Conservation (phyloP, 2,113 vertebrate species). For the Alexandromys fortis region DNA sequence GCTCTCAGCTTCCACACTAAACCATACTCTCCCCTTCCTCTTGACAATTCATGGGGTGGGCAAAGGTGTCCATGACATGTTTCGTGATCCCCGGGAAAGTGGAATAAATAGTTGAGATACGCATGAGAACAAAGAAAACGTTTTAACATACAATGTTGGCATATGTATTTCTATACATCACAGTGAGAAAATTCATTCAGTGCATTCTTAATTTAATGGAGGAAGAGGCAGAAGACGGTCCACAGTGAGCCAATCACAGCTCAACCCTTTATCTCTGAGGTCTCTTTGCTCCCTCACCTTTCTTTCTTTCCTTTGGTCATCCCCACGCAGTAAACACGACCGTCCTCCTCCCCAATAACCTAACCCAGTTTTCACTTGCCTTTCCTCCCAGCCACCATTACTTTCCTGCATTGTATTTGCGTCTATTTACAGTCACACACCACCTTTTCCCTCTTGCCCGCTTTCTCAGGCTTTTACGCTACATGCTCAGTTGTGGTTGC, state of each 20-base stretch:
- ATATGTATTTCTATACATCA: background rate
- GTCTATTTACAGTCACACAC: background rate
- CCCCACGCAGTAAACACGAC: background rate
- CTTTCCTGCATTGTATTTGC: background rate
- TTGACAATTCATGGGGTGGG: background rate
- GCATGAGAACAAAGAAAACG: background rate
- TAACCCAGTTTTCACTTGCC: background rate
- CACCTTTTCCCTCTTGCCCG: background rate
- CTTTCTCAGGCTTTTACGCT: background rate
- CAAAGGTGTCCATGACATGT: background rate
- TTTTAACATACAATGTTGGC: background rate
- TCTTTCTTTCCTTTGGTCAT: background rate
- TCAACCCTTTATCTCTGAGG: too few relatives aligned
- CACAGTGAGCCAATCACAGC: too few relatives aligned
- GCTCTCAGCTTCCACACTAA: background rate
- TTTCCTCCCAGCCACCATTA: background rate
- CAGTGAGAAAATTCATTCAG: background rate
- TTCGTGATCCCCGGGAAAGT: background rate
- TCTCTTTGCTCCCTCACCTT: background rate
- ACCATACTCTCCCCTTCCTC: fast-evolving
- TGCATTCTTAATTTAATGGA: background rate
- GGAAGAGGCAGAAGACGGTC: background rate
- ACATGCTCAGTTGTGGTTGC: background rate
- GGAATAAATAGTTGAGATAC: background rate
- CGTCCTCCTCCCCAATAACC: background rate